These are phyloP conservation scores for Erebia ligea DNA, from an alignment of 2,888 invertebrate genomes.

Conservation along the genomic window DNA sequence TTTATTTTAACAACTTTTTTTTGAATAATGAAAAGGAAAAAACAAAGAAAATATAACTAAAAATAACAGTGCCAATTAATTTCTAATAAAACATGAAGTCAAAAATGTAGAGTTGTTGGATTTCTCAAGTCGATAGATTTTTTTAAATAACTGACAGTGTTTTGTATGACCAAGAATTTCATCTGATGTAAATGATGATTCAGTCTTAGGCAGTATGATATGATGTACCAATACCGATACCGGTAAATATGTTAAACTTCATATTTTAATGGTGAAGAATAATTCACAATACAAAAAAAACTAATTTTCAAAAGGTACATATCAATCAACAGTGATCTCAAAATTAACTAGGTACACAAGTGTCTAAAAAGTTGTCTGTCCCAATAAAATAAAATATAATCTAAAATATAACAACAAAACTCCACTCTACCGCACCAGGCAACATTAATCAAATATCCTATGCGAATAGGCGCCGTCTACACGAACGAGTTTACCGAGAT, in stretches of 20 bases:
- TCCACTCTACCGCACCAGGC: conserved; percentile 60
- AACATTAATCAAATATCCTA: conserved; percentile 50
- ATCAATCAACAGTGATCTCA: conserved; percentile 59
- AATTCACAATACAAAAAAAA: conserved; percentile 39
- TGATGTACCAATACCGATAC: neutral
- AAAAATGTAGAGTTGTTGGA: conserved; percentile 37
- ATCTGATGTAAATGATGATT: neutral
- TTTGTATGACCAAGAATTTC: neutral
- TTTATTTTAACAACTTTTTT: conserved; percentile 73
- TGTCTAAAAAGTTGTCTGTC: conserved; percentile 67
- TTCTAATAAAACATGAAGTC: conserved; percentile 57
- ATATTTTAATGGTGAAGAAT: conserved; percentile 36
- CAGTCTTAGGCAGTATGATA: neutral
- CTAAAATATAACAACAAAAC: conserved; percentile 78
- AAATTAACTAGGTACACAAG: conserved; percentile 64
- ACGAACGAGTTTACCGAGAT: conserved; percentile 4
- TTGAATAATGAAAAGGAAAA: conserved; percentile 58
- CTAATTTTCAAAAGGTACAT: conserved; percentile 51
- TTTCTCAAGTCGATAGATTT: neutral
- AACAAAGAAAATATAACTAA: conserved; percentile 69
- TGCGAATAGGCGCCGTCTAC: conserved; percentile 41
- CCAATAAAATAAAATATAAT: conserved; percentile 71
- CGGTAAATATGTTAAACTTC: conserved; percentile 31
- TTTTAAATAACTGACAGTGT: neutral
- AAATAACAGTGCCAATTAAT: conserved; percentile 79